Percentiles rank a stretch among this genome's conserved stretches.
These are phyloP conservation scores for Anticlea derivata DNA, from an alignment of 2,888 invertebrate genomes.

Conservation along the genomic window DNA sequence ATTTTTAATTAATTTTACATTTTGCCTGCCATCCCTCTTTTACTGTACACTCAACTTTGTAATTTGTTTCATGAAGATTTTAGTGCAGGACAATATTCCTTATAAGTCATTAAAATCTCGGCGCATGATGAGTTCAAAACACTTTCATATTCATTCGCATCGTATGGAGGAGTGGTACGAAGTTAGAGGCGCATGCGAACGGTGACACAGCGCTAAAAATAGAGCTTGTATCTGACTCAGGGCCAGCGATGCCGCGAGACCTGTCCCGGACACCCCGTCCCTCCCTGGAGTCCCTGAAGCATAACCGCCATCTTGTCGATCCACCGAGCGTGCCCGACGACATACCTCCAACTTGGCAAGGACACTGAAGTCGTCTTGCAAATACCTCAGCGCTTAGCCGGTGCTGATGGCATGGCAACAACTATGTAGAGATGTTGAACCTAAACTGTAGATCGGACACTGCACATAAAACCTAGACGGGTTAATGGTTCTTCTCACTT, in stretches of 20 bases:
- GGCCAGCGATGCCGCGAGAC: conserved; percentile 47
- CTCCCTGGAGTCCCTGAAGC: conserved; percentile 57
- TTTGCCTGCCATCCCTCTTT: too few species aligned
- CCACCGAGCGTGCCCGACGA: conserved; percentile 61
- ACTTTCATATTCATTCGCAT: conserved; percentile 32
- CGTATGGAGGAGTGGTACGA: conserved; percentile 30
- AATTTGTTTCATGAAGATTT: conserved; percentile 1
- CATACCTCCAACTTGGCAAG: conserved; percentile 60
- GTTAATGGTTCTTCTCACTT: conserved; percentile 51
- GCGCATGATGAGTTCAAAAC: conserved; percentile 14
- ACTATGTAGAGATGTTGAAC: conserved; percentile 45
- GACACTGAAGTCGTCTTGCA: conserved; percentile 51
- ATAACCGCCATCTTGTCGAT: conserved; percentile 74
- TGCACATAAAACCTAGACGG: conserved; percentile 52
- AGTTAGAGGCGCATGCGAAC: conserved; percentile 56
- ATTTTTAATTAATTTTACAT: too few species aligned
- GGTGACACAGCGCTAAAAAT: conserved; percentile 83
- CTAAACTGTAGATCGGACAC: conserved; percentile 39
- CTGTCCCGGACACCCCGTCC: conserved; percentile 55
- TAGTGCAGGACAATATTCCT: conserved; percentile 7
- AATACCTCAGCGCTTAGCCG: conserved; percentile 39
- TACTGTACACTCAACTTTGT: background rate
- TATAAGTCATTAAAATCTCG: conserved; percentile 13
- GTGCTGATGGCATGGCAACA: conserved; percentile 38
- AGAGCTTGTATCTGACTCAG: conserved; percentile 62